phyloP scores from a whole-genome alignment of 2,888 invertebrate species.

The Aporophyla nigra region DNA sequence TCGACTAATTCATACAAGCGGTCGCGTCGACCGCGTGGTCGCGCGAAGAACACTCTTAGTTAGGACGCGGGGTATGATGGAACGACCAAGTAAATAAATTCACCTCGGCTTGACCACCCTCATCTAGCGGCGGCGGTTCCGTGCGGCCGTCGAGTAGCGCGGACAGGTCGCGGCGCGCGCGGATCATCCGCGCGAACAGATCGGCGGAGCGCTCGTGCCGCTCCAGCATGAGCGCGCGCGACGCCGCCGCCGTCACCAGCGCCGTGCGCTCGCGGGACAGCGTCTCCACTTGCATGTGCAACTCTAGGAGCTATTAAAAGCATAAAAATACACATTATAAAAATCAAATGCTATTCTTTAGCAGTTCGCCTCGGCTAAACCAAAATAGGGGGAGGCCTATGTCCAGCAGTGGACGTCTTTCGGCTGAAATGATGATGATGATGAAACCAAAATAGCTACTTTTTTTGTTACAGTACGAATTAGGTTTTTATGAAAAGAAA shows the following conservation, averaged over 20 bases:
- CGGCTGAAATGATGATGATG: no score
- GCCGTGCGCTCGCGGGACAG: conserved; percentile 82
- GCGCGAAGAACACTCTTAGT: not conserved
- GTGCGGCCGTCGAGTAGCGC: conserved; percentile 75
- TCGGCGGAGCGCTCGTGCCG: conserved; percentile 85
- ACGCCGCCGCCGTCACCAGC: conserved; percentile 82
- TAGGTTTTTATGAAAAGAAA: no score
- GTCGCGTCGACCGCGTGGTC: not conserved
- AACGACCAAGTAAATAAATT: conserved; percentile 6
- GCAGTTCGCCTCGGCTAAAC: not conserved
- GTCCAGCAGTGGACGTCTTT: no score
- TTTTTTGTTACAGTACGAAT: no score
- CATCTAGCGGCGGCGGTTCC: conserved; percentile 73
- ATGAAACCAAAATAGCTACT: no score
- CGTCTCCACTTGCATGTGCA: conserved; percentile 84
- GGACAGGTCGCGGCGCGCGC: conserved; percentile 80
- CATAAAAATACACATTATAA: not conserved
- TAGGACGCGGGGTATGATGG: not conserved
- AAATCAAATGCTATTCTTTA: not conserved
- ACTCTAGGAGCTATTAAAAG: conserved; percentile 77
- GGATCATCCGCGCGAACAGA: conserved; percentile 80
- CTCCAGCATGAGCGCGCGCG: conserved; percentile 86
- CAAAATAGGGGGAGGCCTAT: no score
- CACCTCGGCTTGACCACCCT: conserved; percentile 73
- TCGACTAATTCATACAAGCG: not conserved